Base-by-base conservation (phyloP, 1,140 invertebrate genomes). In the Venustaconcha ellipsiformis region DNA sequence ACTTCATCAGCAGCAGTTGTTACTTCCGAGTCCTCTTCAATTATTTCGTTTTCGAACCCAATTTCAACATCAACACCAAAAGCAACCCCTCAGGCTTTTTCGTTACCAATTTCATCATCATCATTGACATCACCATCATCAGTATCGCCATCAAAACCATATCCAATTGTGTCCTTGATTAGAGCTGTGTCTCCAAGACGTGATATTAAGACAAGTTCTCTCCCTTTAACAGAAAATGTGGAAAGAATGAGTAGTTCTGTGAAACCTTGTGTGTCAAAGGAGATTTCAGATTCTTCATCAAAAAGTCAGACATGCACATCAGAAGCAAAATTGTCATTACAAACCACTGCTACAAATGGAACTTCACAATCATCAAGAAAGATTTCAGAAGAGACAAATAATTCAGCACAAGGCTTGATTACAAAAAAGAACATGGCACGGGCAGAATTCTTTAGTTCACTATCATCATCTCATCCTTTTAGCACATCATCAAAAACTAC, bases 371-470 rank as follows among this genome's bases (percentile, higher is more conserved):
- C 70, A 0, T 72, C 75, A 60, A 67, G 56, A 60, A 70, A 77
- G 30, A 72, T 66, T 20, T 62, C 57, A 18, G 56, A 30, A 59
- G 74, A 70, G n/a, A 76, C 70, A 48, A 60, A 55, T 48, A 55
- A 67, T 14, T 37, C 18, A 75, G 70, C 18, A 70, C 64, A 55
- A 70, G 20, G 26, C 48, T 56, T 77, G 30, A 77, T 23, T 67
- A 74, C 55, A 65, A 78, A 80, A 30, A 83, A 83, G 58, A 77
- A 72, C 48, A 78, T 76, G 62, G 81, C 81, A 20, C 68, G 81
- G 26, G 81, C 79, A 59, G 79, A 78, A 59, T 83, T 83, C 63
- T 83, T 83, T 65, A 83, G 81, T 80, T 83, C 81, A 70, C 70
- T 83, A n/a, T 66, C 76, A 60, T 77, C 75, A 37, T 73, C 74